These are phyloP conservation scores for Elgaria multicarinata DNA, from an alignment of 2,113 vertebrate species.

Conservation along the genomic window DNA sequence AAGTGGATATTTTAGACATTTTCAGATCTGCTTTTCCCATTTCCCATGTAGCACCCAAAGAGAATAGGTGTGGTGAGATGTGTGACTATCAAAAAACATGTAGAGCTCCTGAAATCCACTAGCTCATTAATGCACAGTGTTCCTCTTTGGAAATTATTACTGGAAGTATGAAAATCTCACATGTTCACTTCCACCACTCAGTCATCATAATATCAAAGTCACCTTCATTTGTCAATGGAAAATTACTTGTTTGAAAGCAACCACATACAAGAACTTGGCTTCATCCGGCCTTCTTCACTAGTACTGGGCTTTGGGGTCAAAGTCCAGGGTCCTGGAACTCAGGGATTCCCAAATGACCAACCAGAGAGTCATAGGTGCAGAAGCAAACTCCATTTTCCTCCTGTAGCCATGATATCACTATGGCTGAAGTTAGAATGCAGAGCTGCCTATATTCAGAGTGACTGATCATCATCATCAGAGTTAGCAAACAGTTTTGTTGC, in stretches of 20 bases:
- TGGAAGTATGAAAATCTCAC: not conserved
- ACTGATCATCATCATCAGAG: not conserved
- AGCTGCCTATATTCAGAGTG: no score
- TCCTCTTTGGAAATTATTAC: not conserved
- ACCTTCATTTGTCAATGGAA: not conserved
- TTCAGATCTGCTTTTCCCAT: not conserved
- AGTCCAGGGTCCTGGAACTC: no score
- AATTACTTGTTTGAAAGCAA: not conserved
- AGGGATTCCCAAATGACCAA: no score
- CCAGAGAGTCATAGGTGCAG: no score
- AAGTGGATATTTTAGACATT: not conserved
- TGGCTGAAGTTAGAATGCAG: no score
- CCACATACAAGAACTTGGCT: not conserved
- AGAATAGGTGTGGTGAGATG: not conserved
- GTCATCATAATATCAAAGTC: not conserved
- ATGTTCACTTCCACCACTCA: not conserved
- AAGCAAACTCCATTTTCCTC: no score
- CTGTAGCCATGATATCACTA: no score
- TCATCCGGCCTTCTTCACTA: not conserved
- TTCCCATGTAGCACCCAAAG: not conserved
- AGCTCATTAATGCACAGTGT: not conserved
- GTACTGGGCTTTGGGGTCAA: no score
- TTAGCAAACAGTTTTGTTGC: no score
- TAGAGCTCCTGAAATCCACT: not conserved
- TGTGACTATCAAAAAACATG: not conserved